A percentile compares a stretch with the other conserved stretches of the same genome.
Evolutionary conservation across 2,797 vertebrate genomes (phyloP).

Genomic region (Melanotaenia parkinsoni): DNA sequence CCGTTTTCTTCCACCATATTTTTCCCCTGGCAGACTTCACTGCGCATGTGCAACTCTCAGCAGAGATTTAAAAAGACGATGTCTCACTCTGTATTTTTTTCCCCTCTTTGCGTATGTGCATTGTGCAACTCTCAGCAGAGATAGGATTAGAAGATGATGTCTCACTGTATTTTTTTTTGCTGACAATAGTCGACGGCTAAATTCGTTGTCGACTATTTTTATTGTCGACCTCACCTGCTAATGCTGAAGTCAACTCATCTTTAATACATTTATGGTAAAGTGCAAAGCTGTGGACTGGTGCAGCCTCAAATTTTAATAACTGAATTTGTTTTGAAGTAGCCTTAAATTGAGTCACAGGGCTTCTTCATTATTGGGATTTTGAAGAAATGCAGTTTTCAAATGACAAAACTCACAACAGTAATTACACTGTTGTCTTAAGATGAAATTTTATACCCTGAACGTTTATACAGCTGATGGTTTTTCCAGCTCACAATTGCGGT

Average conservation of each 20-base stretch:
- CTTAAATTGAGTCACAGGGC: constrained; percentile 3
- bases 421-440: constrained; percentile 4
- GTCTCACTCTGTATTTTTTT: no score
- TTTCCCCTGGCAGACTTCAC: no score
- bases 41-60: no score
- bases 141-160: no score
- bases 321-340: background rate
- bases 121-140: no score
- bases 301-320: background rate
- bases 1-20: no score
- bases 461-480: background rate
- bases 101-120: no score
- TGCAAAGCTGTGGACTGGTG: background rate
- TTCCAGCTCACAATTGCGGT: background rate
- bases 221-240: background rate
- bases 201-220: no score
- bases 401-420: constrained; percentile 12
- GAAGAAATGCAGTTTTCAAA: constrained; percentile 7
- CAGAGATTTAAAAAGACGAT: no score
- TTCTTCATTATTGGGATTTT: constrained; percentile 4
- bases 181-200: no score
- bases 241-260: background rate
- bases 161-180: no score
- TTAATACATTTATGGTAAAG: background rate
- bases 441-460: background rate